Percentiles rank a stretch among this genome's conserved stretches.
Conservation (phyloP, 2,113 vertebrate species). For the Sphyrna mokarran region DNA sequence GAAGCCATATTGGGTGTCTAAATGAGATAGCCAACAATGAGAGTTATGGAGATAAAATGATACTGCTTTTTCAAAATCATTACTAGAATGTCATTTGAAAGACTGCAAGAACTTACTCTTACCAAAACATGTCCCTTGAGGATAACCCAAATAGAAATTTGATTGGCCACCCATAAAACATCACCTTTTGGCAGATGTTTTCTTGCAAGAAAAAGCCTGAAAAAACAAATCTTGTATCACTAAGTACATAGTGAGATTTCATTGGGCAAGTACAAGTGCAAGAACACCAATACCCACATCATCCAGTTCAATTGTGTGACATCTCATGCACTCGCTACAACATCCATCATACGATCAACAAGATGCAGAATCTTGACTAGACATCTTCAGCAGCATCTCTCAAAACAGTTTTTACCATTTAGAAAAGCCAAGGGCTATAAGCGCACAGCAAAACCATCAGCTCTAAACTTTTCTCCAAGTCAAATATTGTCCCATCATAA, state of each 20-base stretch:
- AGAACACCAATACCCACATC: not conserved
- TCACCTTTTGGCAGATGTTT: not conserved
- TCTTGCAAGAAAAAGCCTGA: not conserved
- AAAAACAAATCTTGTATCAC: not conserved
- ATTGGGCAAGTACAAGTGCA: not conserved
- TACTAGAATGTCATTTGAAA: not conserved
- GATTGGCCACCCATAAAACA: not conserved
- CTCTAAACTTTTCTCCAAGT: not conserved
- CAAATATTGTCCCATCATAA: not conserved
- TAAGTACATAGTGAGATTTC: not conserved
- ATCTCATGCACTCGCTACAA: not conserved
- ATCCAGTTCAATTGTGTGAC: not conserved
- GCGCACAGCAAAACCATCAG: not conserved
- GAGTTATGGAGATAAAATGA: not conserved
- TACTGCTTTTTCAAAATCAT: not conserved
- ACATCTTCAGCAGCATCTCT: not conserved
- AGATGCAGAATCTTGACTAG: not conserved
- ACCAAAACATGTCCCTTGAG: not conserved
- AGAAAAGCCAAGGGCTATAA: not conserved
- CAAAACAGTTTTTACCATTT: not conserved
- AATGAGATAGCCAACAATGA: not conserved
- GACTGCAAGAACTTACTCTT: not conserved
- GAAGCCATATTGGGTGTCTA: not conserved
- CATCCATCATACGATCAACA: not conserved
- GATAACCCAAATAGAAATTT: not conserved